A percentile compares a stretch with the other conserved stretches of the same genome.
These are phyloP conservation scores for Abscondita cerata DNA, from an alignment of 2,888 invertebrate species.

Conservation along the genomic window DNA sequence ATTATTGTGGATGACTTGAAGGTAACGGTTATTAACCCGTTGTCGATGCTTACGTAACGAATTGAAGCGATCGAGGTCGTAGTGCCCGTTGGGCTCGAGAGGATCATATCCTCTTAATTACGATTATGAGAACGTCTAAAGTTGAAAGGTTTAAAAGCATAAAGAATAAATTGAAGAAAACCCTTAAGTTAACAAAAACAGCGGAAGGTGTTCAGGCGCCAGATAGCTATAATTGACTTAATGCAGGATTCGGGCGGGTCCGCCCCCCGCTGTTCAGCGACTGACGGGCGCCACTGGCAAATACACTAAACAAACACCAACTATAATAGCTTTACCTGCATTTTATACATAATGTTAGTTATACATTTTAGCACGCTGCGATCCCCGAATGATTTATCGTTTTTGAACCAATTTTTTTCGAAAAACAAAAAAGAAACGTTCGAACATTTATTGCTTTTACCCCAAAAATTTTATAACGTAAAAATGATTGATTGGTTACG, in stretches of 20 bases:
- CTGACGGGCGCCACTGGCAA: slow-evolving; percentile 54
- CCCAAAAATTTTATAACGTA: too few species aligned
- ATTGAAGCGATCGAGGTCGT: too few species aligned
- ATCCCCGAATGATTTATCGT: slow-evolving; percentile 34
- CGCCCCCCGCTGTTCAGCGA: slow-evolving; percentile 48
- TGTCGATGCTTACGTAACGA: too few species aligned
- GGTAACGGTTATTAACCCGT: too few species aligned
- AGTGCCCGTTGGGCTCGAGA: too few species aligned
- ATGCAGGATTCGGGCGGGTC: slow-evolving; percentile 41
- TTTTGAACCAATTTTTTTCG: slow-evolving; percentile 26
- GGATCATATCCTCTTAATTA: too few species aligned
- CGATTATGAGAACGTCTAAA: neutral
- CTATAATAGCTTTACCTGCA: slow-evolving; percentile 49
- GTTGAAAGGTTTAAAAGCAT: slow-evolving; percentile 7
- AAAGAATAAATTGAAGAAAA: slow-evolving; percentile 4
- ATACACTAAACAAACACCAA: slow-evolving; percentile 51
- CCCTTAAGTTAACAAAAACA: slow-evolving; percentile 14
- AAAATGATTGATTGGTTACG: too few species aligned
- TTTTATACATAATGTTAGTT: slow-evolving; percentile 44
- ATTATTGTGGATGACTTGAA: too few species aligned
- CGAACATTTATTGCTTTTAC: too few species aligned
- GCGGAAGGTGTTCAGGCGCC: slow-evolving; percentile 39
- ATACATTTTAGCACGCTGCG: slow-evolving; percentile 36
- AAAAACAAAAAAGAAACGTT: too few species aligned
- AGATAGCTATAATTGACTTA: slow-evolving; percentile 43